Evolutionary conservation across 2,113 vertebrate genomes (phyloP), one percentile per base, ranked within the genome.

Genomic region (Scolopax mira): DNA sequence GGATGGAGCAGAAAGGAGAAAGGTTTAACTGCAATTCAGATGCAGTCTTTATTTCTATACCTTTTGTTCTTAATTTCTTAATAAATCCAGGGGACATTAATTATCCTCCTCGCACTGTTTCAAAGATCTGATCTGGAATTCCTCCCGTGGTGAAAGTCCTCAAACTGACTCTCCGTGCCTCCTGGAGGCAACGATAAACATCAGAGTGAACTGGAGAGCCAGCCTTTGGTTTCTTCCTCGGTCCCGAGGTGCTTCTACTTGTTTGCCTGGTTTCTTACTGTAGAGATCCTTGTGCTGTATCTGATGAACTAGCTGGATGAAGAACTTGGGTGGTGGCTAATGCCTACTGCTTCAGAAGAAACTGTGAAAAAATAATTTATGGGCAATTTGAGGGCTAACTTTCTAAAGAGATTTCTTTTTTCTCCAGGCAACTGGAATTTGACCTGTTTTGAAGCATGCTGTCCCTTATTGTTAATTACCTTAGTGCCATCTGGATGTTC

Each of bases 391-490:
- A 9, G 35, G 55, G 51, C 85, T 79, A 85, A 88, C 6, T 94
- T 93, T 91, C 82, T 80, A 28, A 92, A 88, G 67, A 88, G 67
- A 30, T 84, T 80, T 88, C 28, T 86, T 92, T 94, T 62, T 85
- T 30, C 64, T 90, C 48, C 52, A 88, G 60, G 72, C 85, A 74
- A 55, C 28, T 71, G 73, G 57, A 93, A 82, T 84, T 79, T 90
- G 72, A 69, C 73, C 69, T 73, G 35, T 55, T 65, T 90, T 57
- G 88, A 92, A 90, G 75, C 77, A 81, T 30, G 27, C 30, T 85
- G 79, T 79, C 87, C 79, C 39, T 90, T 93, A 52, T 31, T 93
- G 51, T 80, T 95, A 93, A 93, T 88, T 95, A 90, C 87, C 78
- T 85, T 89, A 81, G 57, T 85, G 70, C 37, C 87, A 90, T 93